Evolutionary conservation across 2,888 invertebrate species (phyloP).

Genomic region (Tinea trinotella): DNA sequence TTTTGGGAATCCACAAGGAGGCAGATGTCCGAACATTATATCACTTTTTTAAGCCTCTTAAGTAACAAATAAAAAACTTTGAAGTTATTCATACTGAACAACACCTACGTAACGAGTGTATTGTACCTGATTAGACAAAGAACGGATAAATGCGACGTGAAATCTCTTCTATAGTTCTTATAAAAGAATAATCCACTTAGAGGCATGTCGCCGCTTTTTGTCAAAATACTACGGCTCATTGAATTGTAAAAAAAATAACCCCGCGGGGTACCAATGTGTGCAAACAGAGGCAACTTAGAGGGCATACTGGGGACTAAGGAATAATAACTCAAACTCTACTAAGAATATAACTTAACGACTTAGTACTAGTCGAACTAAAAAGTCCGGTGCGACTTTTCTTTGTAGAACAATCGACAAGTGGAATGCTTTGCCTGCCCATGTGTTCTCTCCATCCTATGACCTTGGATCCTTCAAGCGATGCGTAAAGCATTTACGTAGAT

Average conservation of each 20-base stretch:
- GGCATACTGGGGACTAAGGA: constrained; percentile 24
- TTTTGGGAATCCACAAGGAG: not conserved
- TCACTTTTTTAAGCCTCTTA: constrained; percentile 27
- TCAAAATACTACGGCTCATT: constrained; percentile 60
- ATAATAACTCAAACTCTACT: too few species aligned
- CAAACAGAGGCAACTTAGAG: constrained; percentile 41
- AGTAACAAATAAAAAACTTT: constrained; percentile 38
- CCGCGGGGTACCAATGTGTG: constrained; percentile 59
- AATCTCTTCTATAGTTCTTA: constrained; percentile 43
- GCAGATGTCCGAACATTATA: not conserved
- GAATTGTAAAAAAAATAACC: constrained; percentile 56
- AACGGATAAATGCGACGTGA: constrained; percentile 62
- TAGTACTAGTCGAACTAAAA: too few species aligned
- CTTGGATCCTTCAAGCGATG: too few species aligned
- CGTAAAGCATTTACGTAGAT: too few species aligned
- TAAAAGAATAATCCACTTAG: constrained; percentile 65
- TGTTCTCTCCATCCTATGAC: too few species aligned
- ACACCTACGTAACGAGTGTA: constrained; percentile 63
- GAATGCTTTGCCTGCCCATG: too few species aligned
- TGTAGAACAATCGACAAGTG: too few species aligned
- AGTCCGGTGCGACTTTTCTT: too few species aligned
- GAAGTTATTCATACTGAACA: constrained; percentile 50
- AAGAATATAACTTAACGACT: too few species aligned
- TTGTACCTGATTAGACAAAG: constrained; percentile 49
- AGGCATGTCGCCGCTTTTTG: constrained; percentile 61